A percentile compares a stretch with the other conserved stretches of the same genome.
Evolutionary conservation across 2,113 vertebrate genomes (phyloP).

Genomic region (Oryzias melastigma): DNA sequence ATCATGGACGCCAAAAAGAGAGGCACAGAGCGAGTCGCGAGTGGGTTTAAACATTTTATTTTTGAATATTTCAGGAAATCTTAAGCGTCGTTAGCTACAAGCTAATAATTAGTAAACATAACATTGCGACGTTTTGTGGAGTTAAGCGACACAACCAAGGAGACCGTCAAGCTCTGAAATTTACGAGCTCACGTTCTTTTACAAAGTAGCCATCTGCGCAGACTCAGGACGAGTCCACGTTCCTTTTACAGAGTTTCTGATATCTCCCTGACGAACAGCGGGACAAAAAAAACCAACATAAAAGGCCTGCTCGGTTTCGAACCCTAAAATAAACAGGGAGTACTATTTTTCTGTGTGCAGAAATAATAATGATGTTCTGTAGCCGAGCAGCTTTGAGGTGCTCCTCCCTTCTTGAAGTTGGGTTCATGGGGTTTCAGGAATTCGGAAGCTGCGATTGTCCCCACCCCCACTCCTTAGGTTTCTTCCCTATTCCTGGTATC

Average conservation of each 20-base stretch:
- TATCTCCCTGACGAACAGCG: background rate
- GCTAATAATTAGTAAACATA: no score
- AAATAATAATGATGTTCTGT: background rate
- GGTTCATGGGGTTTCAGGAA: slow-evolving; percentile 70
- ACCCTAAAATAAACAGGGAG: no score
- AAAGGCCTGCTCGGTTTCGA: background rate
- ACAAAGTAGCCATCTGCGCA: slow-evolving; percentile 63
- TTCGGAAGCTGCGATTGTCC: slow-evolving; percentile 73
- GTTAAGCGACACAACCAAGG: background rate
- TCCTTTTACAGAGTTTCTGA: slow-evolving; percentile 4
- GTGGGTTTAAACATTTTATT: background rate
- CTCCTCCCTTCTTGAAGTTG: slow-evolving; percentile 48
- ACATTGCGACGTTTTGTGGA: background rate
- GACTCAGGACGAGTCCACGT: slow-evolving; percentile 33
- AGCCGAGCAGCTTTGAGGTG: slow-evolving; percentile 2
- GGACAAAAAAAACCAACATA: background rate
- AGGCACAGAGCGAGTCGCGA: background rate
- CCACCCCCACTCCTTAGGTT: slow-evolving; percentile 46
- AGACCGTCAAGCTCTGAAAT: slow-evolving; percentile 7
- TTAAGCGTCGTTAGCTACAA: no score
- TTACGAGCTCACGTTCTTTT: slow-evolving; percentile 66
- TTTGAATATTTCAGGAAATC: no score
- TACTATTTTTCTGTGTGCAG: no score
- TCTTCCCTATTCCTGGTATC: slow-evolving; percentile 19
- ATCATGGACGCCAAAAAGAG: background rate